Percentiles rank a stretch among this genome's conserved stretches.
Conservation (phyloP, 1,140 invertebrate species). For the Zaprionus capensis region DNA sequence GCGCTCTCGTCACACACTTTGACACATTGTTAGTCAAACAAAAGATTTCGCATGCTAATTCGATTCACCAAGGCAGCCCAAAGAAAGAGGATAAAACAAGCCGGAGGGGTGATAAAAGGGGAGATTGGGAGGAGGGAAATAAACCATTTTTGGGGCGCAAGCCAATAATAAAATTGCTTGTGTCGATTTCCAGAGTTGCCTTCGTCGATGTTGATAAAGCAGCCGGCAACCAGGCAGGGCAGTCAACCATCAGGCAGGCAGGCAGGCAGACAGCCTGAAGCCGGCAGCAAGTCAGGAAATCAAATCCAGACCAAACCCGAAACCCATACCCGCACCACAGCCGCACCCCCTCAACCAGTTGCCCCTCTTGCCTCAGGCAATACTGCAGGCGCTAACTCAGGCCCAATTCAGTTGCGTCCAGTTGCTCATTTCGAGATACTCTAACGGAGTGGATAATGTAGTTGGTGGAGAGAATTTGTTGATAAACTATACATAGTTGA, state of each 20-base stretch:
- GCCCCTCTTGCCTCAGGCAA: not conserved
- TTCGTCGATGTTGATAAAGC: conserved; percentile 67
- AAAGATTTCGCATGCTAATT: conserved; percentile 83
- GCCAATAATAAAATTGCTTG: conserved; percentile 76
- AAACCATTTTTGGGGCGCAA: conserved; percentile 37
- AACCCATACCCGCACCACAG: conserved; percentile 1
- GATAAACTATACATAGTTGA: not conserved
- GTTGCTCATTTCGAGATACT: conserved; percentile 14
- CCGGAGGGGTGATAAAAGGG: too few species aligned
- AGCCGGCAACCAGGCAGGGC: conserved; percentile 19
- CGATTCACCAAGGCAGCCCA: conserved; percentile 62
- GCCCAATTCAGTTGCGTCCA: conserved; percentile 31
- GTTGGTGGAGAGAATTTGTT: not conserved
- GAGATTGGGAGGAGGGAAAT: not conserved
- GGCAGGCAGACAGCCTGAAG: conserved; percentile 1
- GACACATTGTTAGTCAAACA: conserved; percentile 83
- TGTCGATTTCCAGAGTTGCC: conserved; percentile 53
- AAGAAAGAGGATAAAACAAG: conserved; percentile 38
- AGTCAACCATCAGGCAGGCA: conserved; percentile 2
- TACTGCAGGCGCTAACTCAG: conserved; percentile 9
- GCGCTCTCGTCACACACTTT: conserved; percentile 77
- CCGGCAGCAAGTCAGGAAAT: conserved; percentile 37
- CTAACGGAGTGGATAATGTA: conserved; percentile 1
- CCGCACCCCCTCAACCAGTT: not conserved
- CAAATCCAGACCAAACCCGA: conserved; percentile 36